Base-by-base conservation (phyloP, 2,797 vertebrate species). In the Poliocrania exsul region DNA sequence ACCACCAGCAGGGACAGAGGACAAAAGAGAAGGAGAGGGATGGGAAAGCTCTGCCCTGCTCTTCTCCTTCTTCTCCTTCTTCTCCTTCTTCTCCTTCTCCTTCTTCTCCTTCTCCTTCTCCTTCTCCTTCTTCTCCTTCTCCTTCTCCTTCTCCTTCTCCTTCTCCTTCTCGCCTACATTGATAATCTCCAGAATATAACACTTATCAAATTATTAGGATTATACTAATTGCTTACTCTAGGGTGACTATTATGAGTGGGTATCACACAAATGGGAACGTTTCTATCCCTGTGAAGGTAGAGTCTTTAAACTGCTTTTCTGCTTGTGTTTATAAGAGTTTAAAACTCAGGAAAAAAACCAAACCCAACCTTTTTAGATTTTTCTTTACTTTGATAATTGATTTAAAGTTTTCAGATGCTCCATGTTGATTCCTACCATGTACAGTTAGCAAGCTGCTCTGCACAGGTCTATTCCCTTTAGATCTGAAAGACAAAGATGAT, bases 401-500 rank as follows among this genome's bases (percentile, higher is more conserved):
- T 50, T 78, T 61, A 40, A 3, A 38, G 75, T 91, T 83, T 69
- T 57, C 17, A 65, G 7, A 47, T 49, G 66, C 10, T 37, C 47
- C 7, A 1, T 15, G 4, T 72, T 65, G 8, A 58, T 69, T 91
- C 25, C 38, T 77, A 16, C 21, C 47, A 38, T 5, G 3, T 58
- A 69, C 40, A 78, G 9, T 58, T 33, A 66, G 13, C 38, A 80
- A 92, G 31, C 33, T 62, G 24, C 47, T 94, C 62, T 93, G 71
- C 49, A 84, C 70, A 82, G 81, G 42, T 78, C 38, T 65, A 15
- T 38, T 95, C 73, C 61, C 83, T 83, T 88, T 90, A 96, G 88
- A 75, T 87, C 87, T 86, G 58, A 60, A 89, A 47, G 65, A 85
- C 64, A 94, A 93, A 93, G 96, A 95, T 31, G 61, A 86, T 47